Base-by-base conservation (phyloP, 2,888 invertebrate species). In the Punctoribates punctum region DNA sequence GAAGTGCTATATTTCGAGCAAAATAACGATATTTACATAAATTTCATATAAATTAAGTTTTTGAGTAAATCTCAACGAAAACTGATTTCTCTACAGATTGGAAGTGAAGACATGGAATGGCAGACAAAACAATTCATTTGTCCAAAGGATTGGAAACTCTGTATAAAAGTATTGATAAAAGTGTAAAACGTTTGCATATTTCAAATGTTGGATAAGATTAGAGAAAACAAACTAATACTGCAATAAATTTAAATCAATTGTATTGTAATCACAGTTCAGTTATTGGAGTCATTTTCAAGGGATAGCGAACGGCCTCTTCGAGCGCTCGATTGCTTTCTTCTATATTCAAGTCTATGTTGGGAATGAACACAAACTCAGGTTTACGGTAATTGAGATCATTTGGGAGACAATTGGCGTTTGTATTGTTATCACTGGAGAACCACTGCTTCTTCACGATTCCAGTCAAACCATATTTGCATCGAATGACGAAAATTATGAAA, bases 361-460 rank as follows among this genome's bases (percentile, higher is more conserved):
- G 73, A 73, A 76, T 67, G 60, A 76, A 76, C n/a, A 76, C 76
- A 76, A 76, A 76, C 60, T 76, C 76, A 17, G 76, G 76, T 29
- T 76, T 76, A 15, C 54, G 57, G 29, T 76, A 72, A 72, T 72
- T 73, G 62, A 76, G 76, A 73, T 76, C 76, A 62, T 73, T 73
- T 65, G 60, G 54, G 17, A 46, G 42, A n/a, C n/a, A 60, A 54
- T 60, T 34, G n/a, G 51, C 25, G 29, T 51, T 46, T 38, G 42
- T 29, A 25, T 25, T 48, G 27, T 72, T 72, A 15, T 72, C 72
- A 13, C 15, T 11, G 17, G 48, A 62, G 54, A 76, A 73, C 70
- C 78, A 76, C 60, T 78, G 73, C 57, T 77, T 78, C 23, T 77
- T 78, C 9, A 78, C 70, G 25, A 77, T 62, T 27, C 77, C 78